Base-by-base conservation (phyloP, 2,113 vertebrate species). In the Muntiacus muntjak region DNA sequence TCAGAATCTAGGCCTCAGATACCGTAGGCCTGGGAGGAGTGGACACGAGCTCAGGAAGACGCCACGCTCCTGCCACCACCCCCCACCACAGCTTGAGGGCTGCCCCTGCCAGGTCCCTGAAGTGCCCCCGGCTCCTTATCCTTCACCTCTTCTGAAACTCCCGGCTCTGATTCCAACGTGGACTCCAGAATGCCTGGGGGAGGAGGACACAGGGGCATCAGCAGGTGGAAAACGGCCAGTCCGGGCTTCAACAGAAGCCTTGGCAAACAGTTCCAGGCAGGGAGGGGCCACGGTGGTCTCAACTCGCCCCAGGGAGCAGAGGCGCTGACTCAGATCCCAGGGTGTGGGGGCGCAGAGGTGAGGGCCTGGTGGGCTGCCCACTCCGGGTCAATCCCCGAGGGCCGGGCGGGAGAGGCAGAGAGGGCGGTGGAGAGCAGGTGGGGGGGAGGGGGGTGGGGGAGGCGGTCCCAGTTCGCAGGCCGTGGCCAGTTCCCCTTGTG, bases 21-120 rank as follows among this genome's bases (percentile, higher is more conserved):
- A 23, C 10, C 4, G 10, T 0, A 19, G 40, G 4, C 25, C 21
- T 0, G 8, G 57, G 19, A 33, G n/a, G 8, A 21, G 30, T 1
- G 10, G 14, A 26, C 33, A 0, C 30, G 47, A 13, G 11, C 28
- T 60, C 11, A 1, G 7, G 5, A 11, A 89, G 79, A 62, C 21
- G 45, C 26, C 57, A 55, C 8, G 14, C 15, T 60, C 60, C 16
- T 3, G 67, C n/a, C 83, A 23, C 33, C 5, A 71, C 5, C 5
- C 3, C 7, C 9, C 45, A 12, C 4, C 12, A 0, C 45, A 16
- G 40, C 50, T 58, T 91, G 54, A 45, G 54, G 33, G 45, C 0
- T 54, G 64, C 2, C 17, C 36, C 30, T 40, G 33, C 47, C n/a
- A 26, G n/a, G 45, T 13, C 84, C 26, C 67, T 23, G 47, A 92